Evolutionary conservation across 23 tunicate genomes (phyloP).

Genomic region (Aplidium turbinatum): DNA sequence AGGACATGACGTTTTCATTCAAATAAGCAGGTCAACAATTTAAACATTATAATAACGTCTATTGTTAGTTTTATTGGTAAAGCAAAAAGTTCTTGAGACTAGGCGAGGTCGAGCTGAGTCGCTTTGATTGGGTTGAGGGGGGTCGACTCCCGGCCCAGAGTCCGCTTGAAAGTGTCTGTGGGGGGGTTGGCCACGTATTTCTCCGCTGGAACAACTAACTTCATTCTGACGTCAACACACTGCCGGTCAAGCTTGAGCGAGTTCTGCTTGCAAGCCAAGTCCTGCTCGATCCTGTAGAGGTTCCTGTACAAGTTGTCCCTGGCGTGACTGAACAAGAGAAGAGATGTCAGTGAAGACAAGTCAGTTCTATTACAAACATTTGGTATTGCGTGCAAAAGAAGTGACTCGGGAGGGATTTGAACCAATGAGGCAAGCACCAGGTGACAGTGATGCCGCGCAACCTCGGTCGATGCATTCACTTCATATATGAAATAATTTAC

Average conservation of each 20-base stretch:
- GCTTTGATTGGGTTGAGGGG: conserved; percentile 2
- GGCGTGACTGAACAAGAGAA: conserved; percentile 33
- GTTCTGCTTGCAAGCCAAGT: conserved; percentile 48
- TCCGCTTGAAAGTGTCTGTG: conserved; percentile 32
- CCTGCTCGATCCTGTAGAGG: conserved; percentile 48
- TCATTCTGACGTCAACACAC: conserved; percentile 61
- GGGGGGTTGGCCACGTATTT: conserved; percentile 41
- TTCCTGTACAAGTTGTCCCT: conserved; percentile 43
- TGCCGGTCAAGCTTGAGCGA: conserved; percentile 43
- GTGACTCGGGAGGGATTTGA: too few relatives aligned
- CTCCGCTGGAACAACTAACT: conserved; percentile 49
- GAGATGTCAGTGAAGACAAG: too few relatives aligned
- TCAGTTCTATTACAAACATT: too few relatives aligned
- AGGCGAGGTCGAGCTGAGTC: neutral
- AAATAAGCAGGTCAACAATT: too few relatives aligned
- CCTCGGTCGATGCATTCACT: too few relatives aligned
- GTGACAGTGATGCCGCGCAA: too few relatives aligned
- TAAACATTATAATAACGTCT: too few relatives aligned
- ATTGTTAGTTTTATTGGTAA: too few relatives aligned
- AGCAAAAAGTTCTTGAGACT: neutral
- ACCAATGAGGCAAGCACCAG: too few relatives aligned
- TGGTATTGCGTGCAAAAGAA: too few relatives aligned
- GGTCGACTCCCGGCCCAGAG: conserved; percentile 3
- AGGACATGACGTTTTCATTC: too few relatives aligned
- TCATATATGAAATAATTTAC: too few relatives aligned